Percentiles rank a stretch among this genome's conserved stretches.
These are phyloP conservation scores for Tympanuchus pallidicinctus DNA, from an alignment of 2,113 vertebrate species.

Conservation along the genomic window DNA sequence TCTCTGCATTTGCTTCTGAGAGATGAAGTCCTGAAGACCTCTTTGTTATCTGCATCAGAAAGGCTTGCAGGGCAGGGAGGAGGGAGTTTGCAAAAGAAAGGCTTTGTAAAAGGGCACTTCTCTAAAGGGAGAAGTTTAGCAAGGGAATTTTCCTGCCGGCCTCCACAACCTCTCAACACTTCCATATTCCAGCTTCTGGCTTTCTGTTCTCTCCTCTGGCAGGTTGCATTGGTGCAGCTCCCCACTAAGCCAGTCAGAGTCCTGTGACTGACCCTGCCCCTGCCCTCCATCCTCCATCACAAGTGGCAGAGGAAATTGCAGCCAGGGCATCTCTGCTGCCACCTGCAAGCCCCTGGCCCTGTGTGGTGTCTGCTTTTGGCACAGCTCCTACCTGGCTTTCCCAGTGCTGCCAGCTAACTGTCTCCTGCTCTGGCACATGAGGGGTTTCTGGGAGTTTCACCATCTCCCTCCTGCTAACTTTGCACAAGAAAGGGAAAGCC, in stretches of 20 bases:
- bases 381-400: rapidly evolving
- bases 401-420: rapidly evolving
- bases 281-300: neutral
- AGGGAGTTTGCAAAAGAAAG: neutral
- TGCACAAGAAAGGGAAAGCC: neutral
- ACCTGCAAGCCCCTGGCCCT: neutral
- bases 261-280: neutral
- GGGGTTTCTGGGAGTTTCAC: neutral
- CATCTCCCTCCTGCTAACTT: neutral
- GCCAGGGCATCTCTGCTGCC: neutral
- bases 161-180: neutral
- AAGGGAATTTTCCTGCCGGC: neutral
- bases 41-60: neutral
- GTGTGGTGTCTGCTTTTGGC: neutral
- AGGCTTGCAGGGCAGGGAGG: neutral
- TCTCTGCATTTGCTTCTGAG: neutral
- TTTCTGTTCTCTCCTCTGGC: neutral
- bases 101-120: neutral
- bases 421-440: neutral
- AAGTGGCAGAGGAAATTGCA: neutral
- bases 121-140: neutral
- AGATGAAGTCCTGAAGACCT: neutral
- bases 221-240: neutral
- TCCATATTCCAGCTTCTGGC: neutral
- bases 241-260: neutral